Evolutionary conservation across 30 jellyfish, hydroid and myxozoan genomes (phyloP).

Genomic region (Turritopsis dohrnii): DNA sequence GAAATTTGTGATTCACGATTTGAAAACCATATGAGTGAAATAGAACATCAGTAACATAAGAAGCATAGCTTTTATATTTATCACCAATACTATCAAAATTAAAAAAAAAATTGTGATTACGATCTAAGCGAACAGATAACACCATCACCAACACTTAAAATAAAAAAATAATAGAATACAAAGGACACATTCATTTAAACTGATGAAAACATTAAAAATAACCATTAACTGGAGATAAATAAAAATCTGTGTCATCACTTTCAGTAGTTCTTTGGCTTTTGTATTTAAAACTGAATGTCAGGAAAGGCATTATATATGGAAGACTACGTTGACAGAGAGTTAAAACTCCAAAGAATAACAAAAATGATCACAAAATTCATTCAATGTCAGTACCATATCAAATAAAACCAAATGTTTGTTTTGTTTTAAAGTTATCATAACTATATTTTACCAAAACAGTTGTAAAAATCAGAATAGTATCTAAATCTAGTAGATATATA

Average conservation of each 20-base stretch:
- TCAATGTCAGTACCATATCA: too few species aligned
- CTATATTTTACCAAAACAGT: not conserved
- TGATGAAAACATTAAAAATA: not conserved
- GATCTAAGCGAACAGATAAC: not conserved
- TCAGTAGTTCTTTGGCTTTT: not conserved
- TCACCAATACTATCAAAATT: not conserved
- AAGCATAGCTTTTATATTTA: too few species aligned
- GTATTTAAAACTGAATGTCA: too few species aligned
- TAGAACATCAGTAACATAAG: not conserved
- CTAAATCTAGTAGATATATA: not conserved
- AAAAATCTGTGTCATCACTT: not conserved
- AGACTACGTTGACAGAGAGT: too few species aligned
- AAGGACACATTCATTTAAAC: not conserved
- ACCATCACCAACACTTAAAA: not conserved
- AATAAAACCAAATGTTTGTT: not conserved
- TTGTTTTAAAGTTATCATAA: not conserved
- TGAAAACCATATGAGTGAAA: not conserved
- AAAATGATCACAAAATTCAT: not conserved
- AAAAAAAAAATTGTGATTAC: not conserved
- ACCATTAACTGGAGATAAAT: not conserved
- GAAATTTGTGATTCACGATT: not conserved
- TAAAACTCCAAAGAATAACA: not conserved
- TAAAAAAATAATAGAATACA: not conserved
- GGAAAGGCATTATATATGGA: too few species aligned
- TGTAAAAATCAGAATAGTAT: not conserved